These are phyloP conservation scores for Drosophila bocqueti DNA, from an alignment of 1,140 invertebrate species.

Conservation along the genomic window DNA sequence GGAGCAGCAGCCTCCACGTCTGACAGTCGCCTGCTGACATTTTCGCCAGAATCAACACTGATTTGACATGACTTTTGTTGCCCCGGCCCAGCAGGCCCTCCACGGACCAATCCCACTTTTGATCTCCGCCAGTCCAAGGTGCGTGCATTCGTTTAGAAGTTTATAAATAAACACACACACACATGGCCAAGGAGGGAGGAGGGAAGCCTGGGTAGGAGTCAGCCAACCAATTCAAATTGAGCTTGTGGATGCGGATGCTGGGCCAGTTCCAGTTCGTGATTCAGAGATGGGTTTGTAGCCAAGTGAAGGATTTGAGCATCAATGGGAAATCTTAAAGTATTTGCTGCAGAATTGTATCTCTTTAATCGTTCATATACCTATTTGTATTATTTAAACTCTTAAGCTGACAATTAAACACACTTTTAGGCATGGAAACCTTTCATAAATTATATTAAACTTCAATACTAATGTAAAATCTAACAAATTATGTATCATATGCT, in stretches of 20 bases:
- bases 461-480: neutral
- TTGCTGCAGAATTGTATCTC: neutral
- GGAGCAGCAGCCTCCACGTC: constrained; percentile 7
- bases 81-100: constrained; percentile 49
- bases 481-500: neutral
- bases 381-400: neutral
- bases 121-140: constrained; percentile 55
- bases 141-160: constrained; percentile 81
- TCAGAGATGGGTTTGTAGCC: constrained; percentile 24
- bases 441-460: neutral
- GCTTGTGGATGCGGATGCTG: constrained; percentile 7
- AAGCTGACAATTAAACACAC: neutral
- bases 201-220: constrained; percentile 18
- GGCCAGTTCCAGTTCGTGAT: constrained; percentile 6
- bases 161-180: constrained; percentile 72
- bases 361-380: neutral
- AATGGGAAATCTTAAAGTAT: neutral
- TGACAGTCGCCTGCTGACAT: constrained; percentile 72
- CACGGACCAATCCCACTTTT: constrained; percentile 62
- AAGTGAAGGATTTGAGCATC: neutral
- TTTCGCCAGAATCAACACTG: constrained; percentile 81
- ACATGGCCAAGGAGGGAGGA: neutral
- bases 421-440: neutral
- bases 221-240: constrained; percentile 27
- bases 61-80: constrained; percentile 82